Evolutionary conservation across 2,888 invertebrate genomes (phyloP), one percentile per base, ranked within the genome.

Genomic region (Tachina fera): DNA sequence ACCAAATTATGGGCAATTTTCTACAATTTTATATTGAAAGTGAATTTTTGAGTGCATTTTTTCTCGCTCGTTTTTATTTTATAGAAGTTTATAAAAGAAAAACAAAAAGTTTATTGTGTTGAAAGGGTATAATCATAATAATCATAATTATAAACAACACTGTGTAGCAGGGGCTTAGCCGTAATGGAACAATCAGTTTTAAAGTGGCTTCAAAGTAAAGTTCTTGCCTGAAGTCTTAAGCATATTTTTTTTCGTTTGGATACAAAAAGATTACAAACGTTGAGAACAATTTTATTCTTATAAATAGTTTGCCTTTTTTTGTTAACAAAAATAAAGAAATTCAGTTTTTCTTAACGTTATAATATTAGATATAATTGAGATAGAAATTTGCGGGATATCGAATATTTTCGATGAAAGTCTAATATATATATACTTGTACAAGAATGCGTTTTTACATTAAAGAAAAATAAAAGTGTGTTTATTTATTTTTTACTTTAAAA

Each of bases 81-180:
- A 51, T 47, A 65, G 51, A 89, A 88, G 89, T 90, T 89, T 88
- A 87, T 88, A 88, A 88, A 14, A 56, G 4, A 51, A 43, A 19
- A 47, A 67, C 10, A 49, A 74, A 9, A 89, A 90, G 22, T 60
- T 71, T 67, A 72, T 79, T 79, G 61, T 76, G 76, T 76, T 86
- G 86, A 86, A 86, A 83, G 79, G 79, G 49, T 75, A 75, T 86
- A 86, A 83, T 83, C 75, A 86, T 63, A 60, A 76, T 77, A 81
- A 81, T 74, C 47, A 74, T 74, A 60, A 68, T 81, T 72, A 80
- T 65, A 47, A 68, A 8, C n/a, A 70, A 19, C 22, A 56, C 31
- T 31, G 31, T 63, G 47, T n/a, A 41, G n/a, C 58, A 67, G 39
- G 58, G 58, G 10, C 39, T 19, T 41, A 13, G 11, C 45, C 61